These are phyloP conservation scores for Oxygymnocypris stewartii DNA, from an alignment of 2,113 vertebrate species.

Conservation along the genomic window DNA sequence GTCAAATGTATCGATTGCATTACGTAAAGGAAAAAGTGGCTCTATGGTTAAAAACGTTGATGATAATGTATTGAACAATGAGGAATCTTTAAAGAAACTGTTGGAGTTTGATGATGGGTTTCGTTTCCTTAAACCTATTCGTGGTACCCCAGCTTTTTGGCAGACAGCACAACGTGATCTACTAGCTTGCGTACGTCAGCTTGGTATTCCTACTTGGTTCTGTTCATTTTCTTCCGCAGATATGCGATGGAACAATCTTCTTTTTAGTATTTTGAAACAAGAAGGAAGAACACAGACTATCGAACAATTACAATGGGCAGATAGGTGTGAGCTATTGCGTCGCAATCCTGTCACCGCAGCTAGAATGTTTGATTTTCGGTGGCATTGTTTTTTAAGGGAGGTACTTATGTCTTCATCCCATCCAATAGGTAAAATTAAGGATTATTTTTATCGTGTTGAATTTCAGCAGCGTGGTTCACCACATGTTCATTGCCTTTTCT, in stretches of 20 bases:
- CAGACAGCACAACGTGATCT: slow-evolving; percentile 36
- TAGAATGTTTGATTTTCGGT: slow-evolving; percentile 5
- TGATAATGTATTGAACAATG: background rate
- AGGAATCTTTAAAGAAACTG: background rate
- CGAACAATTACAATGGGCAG: background rate
- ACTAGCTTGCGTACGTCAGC: slow-evolving; percentile 31
- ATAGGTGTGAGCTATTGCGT: background rate
- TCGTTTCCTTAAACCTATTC: slow-evolving; percentile 40
- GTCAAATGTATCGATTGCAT: background rate
- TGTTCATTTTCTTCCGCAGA: slow-evolving; percentile 27
- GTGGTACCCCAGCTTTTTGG: slow-evolving; percentile 17
- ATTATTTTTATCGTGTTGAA: background rate
- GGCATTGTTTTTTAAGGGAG: background rate
- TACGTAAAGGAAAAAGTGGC: background rate
- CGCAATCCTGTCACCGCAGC: background rate
- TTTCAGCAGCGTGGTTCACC: slow-evolving; percentile 19
- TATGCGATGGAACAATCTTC: slow-evolving; percentile 30
- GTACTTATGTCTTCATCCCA: slow-evolving; percentile 1
- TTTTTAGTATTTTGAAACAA: slow-evolving; percentile 13
- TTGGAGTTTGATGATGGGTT: slow-evolving; percentile 29
- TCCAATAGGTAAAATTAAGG: slow-evolving; percentile 11
- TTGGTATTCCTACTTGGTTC: slow-evolving; percentile 16
- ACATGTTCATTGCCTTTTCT: background rate
- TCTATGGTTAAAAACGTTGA: background rate
- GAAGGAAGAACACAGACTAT: background rate